phyloP scores from a whole-genome alignment of 2,888 invertebrate genomes.

The Operophtera brumata region DNA sequence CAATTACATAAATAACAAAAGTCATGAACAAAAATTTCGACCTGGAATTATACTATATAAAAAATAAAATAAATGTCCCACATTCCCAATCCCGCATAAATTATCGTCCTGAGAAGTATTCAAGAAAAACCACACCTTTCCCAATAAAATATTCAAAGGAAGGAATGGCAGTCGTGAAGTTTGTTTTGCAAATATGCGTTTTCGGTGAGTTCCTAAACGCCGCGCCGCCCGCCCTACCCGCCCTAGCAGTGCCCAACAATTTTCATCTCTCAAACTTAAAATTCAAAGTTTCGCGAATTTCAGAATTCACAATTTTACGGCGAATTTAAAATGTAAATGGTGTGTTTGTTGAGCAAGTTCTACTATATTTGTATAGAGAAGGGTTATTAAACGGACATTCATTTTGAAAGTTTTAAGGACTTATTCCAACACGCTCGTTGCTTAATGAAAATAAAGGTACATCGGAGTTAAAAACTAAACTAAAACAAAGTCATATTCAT shows the following conservation, averaged over 20 bases:
- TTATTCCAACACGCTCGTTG: neutral
- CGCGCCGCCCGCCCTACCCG: neutral
- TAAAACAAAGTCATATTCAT: neutral
- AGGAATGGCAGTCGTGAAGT: slow-evolving; percentile 8
- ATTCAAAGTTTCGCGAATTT: slow-evolving; percentile 11
- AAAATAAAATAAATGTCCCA: neutral
- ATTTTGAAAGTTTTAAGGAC: slow-evolving; percentile 15
- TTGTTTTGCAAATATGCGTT: slow-evolving; percentile 16
- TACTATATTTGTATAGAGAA: slow-evolving; percentile 1
- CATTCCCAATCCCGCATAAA: neutral
- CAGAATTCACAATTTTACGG: slow-evolving; percentile 14
- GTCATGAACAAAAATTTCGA: neutral
- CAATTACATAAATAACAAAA: no score
- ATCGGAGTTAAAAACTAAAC: neutral
- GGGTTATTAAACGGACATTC: slow-evolving; percentile 4
- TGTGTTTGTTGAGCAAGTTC: slow-evolving; percentile 11
- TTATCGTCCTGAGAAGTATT: neutral
- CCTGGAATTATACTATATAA: neutral
- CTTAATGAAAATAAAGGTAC: no score
- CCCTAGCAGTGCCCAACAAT: slow-evolving; percentile 8
- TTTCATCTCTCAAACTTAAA: slow-evolving; percentile 15
- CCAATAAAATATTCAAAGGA: slow-evolving; percentile 15
- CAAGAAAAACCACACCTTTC: neutral
- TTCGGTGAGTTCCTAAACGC: neutral
- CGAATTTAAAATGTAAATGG: slow-evolving; percentile 22